phyloP scores from a whole-genome alignment of 2,797 vertebrate genomes.

The Anguilla obscura region DNA sequence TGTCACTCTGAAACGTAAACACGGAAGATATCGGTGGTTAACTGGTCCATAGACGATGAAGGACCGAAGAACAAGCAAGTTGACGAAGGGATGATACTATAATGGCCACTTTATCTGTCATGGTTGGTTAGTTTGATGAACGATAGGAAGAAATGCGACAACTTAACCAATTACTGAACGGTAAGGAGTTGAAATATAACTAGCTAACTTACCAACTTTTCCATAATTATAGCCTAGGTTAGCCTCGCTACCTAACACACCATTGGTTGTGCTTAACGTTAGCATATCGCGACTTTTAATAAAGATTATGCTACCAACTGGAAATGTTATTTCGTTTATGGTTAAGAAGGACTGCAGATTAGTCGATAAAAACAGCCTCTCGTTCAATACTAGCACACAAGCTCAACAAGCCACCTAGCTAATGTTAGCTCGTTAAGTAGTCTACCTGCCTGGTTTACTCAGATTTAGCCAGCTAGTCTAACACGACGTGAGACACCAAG shows the following conservation, averaged over 20 bases:
- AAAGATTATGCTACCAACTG: not conserved
- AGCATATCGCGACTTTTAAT: not conserved
- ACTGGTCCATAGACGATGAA: not conserved
- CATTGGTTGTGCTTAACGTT: not conserved
- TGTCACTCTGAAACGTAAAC: conserved; percentile 31
- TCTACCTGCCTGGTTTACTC: not conserved
- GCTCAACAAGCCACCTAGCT: not conserved
- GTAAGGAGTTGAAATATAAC: not conserved
- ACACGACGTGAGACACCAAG: not conserved
- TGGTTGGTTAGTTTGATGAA: not conserved
- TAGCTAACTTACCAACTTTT: not conserved
- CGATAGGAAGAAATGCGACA: not conserved
- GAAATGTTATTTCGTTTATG: not conserved
- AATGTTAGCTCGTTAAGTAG: not conserved
- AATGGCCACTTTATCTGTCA: not conserved
- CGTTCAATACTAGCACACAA: not conserved
- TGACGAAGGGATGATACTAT: not conserved
- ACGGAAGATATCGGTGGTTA: conserved; percentile 19
- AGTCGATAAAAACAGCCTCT: not conserved
- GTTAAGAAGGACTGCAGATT: not conserved
- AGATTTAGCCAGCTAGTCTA: not conserved
- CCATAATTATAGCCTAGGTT: not conserved
- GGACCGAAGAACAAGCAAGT: not conserved
- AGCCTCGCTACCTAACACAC: not conserved
- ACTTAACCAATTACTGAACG: not conserved